Evolutionary conservation across 1,140 invertebrate genomes (phyloP), one percentile per base, ranked within the genome.

Genomic region (Aplysia californica): DNA sequence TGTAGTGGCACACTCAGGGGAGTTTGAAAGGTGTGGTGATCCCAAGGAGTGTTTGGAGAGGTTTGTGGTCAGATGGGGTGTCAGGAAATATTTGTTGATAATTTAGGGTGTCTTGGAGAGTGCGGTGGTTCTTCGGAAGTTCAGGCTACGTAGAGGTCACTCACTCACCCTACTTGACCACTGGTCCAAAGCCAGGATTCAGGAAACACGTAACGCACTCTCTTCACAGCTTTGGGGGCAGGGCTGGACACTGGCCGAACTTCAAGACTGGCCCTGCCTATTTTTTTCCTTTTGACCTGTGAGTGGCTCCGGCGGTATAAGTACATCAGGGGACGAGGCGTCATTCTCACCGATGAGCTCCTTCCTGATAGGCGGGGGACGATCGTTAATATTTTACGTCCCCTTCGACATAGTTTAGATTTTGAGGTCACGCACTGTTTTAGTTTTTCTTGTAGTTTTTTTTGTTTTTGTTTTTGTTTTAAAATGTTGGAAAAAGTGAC

Each of bases 121-220:
- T n/a, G n/a, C n/a, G n/a, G n/a, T n/a, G n/a, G n/a, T n/a, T n/a
- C n/a, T n/a, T n/a, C n/a, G n/a, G n/a, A n/a, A n/a, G n/a, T n/a
- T n/a, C n/a, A n/a, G n/a, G n/a, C n/a, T n/a, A n/a, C n/a, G n/a
- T n/a, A n/a, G n/a, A n/a, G n/a, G n/a, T n/a, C n/a, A n/a, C n/a
- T n/a, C n/a, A n/a, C n/a, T n/a, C 87, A 89, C 89, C 83, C 83
- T 26, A 84, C 75, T 23, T 76, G 76, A 10, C 67, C 38, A 69
- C 81, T 83, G 55, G 81, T 80, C 86, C 88, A 91, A n/a, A 91
- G 74, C 89, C 90, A 91, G 18, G 90, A 89, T 85, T 91, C 90
- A 0, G 90, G 88, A 72, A 91, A 91, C 31, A 88, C 26, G 58
- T 84, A 84, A 58, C 90, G 89, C 2, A 92, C 85, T n/a, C 87